A percentile compares a stretch with the other conserved stretches of the same genome.
phyloP scores from a whole-genome alignment of 2,797 vertebrate species.

The Perodicticus potto region DNA sequence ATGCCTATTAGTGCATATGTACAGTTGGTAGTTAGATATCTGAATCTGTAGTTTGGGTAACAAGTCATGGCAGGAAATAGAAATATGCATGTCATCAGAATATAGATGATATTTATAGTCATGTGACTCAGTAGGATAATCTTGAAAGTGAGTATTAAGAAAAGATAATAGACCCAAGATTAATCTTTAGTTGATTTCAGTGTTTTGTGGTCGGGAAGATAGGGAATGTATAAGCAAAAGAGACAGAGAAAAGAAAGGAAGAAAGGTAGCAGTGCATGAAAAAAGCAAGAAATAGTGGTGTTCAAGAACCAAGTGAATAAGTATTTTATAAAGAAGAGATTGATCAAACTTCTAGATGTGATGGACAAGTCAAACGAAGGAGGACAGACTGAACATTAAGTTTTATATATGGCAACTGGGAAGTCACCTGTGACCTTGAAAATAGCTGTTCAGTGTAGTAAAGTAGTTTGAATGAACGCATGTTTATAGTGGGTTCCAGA shows the following conservation, averaged over 20 bases:
- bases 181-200: neutral
- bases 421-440: constrained; percentile 26
- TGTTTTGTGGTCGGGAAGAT: neutral
- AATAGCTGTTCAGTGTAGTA: neutral
- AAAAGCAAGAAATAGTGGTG: neutral
- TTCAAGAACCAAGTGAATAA: neutral
- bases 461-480: constrained; percentile 6
- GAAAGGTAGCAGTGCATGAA: neutral
- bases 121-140: neutral
- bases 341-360: constrained; percentile 15
- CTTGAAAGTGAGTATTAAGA: neutral
- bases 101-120: neutral
- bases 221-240: neutral
- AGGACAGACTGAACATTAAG: neutral
- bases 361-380: neutral
- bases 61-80: constrained; percentile 28
- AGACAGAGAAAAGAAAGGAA: neutral
- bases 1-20: neutral
- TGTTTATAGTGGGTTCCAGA: neutral
- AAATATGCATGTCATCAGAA: neutral
- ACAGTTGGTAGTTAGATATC: neutral
- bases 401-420: constrained; percentile 18
- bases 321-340: neutral
- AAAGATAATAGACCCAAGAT: neutral
- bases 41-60: constrained; percentile 39